Evolutionary conservation across 2,888 invertebrate species (phyloP), one percentile per base, ranked within the genome.

Genomic region (Netelia virgata): DNA sequence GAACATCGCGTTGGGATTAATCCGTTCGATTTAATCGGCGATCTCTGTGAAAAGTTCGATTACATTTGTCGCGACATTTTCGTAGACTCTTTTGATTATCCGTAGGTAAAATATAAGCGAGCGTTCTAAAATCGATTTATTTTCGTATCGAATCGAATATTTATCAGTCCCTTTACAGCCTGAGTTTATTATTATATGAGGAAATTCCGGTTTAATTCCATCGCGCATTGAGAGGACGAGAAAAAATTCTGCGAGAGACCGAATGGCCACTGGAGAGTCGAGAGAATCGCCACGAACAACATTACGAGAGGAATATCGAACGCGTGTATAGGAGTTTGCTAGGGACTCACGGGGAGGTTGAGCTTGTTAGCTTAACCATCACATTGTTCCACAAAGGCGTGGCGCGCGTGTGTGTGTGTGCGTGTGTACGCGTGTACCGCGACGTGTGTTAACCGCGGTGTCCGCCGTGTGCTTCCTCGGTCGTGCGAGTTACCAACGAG

Each of bases 351-450:
- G 73, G 87, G 87, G 88, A 85, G 89, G 72, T 61, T 88, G 88
- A 89, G 89, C 91, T 90, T 90, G 89, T 90, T 90, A 90, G 88
- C 88, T 89, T 90, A 90, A 90, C 89, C 90, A 91, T 90, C 88
- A 88, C 90, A 90, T 90, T 90, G 90, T 90, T 90, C 89, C 87
- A 81, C 87, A 84, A 88, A 85, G 86, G 90, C 89, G 90, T 90
- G 90, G 89, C 87, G 87, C 84, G 86, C 74, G 69, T 70, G 16
- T 36, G 82, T 79, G 87, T 87, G 77, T 75, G 83, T 84, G 86
- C 73, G 69, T 66, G 16, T 36, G 82, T 79, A 86, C 86, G 77
- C 73, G 83, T 61, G 81, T 81, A 79, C 75, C 77, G 83, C 83
- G 83, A 74, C 87, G 89, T 86, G 88, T 84, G 85, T 84, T 82